Conservation (phyloP, 2,888 invertebrate genomes). For the Diabrotica balteata region DNA sequence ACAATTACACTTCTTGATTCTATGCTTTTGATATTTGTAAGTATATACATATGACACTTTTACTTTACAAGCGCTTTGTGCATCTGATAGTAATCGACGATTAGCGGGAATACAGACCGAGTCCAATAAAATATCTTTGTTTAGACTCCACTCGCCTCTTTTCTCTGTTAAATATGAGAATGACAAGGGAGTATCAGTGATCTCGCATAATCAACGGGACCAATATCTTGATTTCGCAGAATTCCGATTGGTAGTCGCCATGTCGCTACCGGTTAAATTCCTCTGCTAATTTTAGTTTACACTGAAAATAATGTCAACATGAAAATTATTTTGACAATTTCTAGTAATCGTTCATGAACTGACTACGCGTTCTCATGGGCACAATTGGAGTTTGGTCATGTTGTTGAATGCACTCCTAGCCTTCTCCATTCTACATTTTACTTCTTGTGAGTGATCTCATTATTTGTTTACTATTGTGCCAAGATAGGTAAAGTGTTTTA, state of each 20-base stretch:
- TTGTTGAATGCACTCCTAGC: no score
- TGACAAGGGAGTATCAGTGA: constrained; percentile 31
- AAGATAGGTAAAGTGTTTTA: no score
- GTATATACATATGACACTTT: not conserved
- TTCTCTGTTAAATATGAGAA: constrained; percentile 27
- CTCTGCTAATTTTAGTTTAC: constrained; percentile 31
- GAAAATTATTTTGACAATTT: no score
- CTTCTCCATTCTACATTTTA: no score
- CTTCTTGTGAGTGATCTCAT: no score
- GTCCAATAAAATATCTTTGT: constrained; percentile 27
- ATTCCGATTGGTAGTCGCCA: constrained; percentile 29
- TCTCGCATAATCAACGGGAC: constrained; percentile 39
- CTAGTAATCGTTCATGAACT: no score
- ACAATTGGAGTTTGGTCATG: no score
- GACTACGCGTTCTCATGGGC: no score
- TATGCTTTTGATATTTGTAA: no score
- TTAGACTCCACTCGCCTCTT: constrained; percentile 21
- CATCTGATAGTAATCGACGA: not conserved
- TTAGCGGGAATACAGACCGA: constrained; percentile 4
- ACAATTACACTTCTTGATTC: no score
- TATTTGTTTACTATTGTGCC: no score
- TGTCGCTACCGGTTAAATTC: constrained; percentile 43
- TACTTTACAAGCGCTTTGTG: not conserved
- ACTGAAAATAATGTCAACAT: constrained; percentile 8
- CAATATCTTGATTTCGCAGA: constrained; percentile 42